Evolutionary conservation across 2,888 invertebrate genomes (phyloP), one percentile per base, ranked within the genome.

Genomic region (Chalcosyrphus nemorum): DNA sequence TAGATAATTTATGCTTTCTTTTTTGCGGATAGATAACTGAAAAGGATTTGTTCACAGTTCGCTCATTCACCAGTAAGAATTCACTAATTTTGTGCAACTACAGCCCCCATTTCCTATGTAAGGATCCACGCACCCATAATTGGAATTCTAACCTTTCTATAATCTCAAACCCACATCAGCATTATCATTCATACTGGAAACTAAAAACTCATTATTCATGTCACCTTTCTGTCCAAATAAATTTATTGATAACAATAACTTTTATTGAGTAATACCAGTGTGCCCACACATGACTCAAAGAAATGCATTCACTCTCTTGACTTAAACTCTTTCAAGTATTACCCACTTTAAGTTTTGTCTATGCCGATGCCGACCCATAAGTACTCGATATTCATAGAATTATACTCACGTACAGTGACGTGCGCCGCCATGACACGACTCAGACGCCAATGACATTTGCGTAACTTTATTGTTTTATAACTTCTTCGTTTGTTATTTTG

Each of bases 391-490:
- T 35, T 54, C 21, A 19, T 47, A 13, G 38, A 59, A 52, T 72
- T 52, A 61, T 72, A 41, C 38, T 72, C 72, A 72, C 72, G 72
- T 72, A 52, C 59, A 35, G 35, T 59, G 59, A 38, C 50, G n/a
- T n/a, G n/a, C n/a, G 7, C 29, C 13, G 50, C 38, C 4, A 11
- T n/a, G 17, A 0, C 27, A 3, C n/a, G 2, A 9, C 21, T 5
- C 24, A 13, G 17, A 13, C n/a, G 19, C 5, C 54, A 17, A 72
- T 74, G 72, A 61, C 43, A 63, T 63, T 74, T 74, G 72, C 63
- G 72, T 74, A 63, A 63, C 35, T 43, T 63, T 74, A 74, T 63
- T 74, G 72, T 74, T 63, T 74, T 43, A 74, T 74, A 63, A 74
- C 63, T 54, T 54, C 24, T 47, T 35, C 15, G 61, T 45, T 24